A percentile compares a stretch with the other conserved stretches of the same genome.
These are phyloP conservation scores for Acanthosepion lycidas DNA, from an alignment of 2,888 invertebrate species.

Conservation along the genomic window DNA sequence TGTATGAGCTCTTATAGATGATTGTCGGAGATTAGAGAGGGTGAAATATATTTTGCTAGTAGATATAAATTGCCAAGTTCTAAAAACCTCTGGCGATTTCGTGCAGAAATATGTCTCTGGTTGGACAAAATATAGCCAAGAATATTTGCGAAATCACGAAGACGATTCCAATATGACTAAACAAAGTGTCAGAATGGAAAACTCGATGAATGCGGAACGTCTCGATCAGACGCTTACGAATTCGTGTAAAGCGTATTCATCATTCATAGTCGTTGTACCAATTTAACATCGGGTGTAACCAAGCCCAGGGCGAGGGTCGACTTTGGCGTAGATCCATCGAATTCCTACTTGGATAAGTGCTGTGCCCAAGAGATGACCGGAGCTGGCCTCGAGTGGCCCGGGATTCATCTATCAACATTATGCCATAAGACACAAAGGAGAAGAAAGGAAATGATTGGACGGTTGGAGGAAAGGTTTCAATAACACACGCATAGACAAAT, in stretches of 20 bases:
- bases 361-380: neutral
- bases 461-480: neutral
- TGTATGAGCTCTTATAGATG: too few species aligned
- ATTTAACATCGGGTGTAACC: neutral
- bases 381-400: neutral
- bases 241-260: neutral
- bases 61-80: too few species aligned
- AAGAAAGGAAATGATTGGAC: neutral
- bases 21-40: too few species aligned
- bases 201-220: neutral
- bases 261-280: neutral
- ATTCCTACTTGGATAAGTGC: slow-evolving; percentile 16
- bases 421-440: neutral
- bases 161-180: neutral
- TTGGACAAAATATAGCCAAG: too few species aligned
- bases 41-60: too few species aligned
- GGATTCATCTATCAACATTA: neutral
- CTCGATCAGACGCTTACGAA: neutral
- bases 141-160: too few species aligned
- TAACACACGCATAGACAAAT: neutral
- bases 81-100: too few species aligned
- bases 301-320: neutral
- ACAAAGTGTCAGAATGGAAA: neutral
- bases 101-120: too few species aligned
- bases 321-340: neutral